Conservation (phyloP, 2,797 vertebrate species). For the Amblyopsis hoosieri region DNA sequence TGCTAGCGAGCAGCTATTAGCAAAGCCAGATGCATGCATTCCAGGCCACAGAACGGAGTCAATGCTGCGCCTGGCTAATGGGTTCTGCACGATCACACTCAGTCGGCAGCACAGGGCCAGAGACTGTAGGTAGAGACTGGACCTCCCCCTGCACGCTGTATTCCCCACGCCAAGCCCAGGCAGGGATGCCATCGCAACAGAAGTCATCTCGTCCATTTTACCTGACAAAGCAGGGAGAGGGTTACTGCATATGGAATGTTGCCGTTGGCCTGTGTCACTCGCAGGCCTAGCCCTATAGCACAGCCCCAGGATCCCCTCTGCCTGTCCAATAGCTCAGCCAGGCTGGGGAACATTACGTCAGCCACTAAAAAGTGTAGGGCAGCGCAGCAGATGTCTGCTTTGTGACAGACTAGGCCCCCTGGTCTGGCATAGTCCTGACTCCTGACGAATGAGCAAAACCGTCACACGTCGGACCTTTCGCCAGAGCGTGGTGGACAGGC, state of each 20-base stretch:
- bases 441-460: slow-evolving; percentile 58
- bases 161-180: not conserved
- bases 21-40: slow-evolving; percentile 54
- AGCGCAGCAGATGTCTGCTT: slow-evolving; percentile 76
- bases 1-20: slow-evolving; percentile 43
- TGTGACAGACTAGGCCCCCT: slow-evolving; percentile 60
- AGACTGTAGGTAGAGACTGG: slow-evolving; percentile 26
- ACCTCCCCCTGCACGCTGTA: slow-evolving; percentile 1
- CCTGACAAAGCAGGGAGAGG: too few species aligned
- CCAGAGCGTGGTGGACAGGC: slow-evolving; percentile 10
- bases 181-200: slow-evolving; percentile 3
- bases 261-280: not conserved
- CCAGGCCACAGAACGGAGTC: slow-evolving; percentile 49
- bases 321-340: slow-evolving; percentile 25
- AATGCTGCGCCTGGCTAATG: slow-evolving; percentile 42
- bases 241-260: too few species aligned
- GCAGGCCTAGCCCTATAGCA: slow-evolving; percentile 1
- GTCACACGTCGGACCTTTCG: slow-evolving; percentile 53
- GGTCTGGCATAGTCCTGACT: slow-evolving; percentile 66
- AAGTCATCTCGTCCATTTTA: not conserved
- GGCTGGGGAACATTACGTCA: slow-evolving; percentile 67
- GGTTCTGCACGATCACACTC: slow-evolving; percentile 49
- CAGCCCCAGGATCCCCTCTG: slow-evolving; percentile 13
- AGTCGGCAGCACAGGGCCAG: slow-evolving; percentile 32
- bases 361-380: slow-evolving; percentile 59